Evolutionary conservation across 2,888 invertebrate genomes (phyloP).

Genomic region (Agrotis segetum): DNA sequence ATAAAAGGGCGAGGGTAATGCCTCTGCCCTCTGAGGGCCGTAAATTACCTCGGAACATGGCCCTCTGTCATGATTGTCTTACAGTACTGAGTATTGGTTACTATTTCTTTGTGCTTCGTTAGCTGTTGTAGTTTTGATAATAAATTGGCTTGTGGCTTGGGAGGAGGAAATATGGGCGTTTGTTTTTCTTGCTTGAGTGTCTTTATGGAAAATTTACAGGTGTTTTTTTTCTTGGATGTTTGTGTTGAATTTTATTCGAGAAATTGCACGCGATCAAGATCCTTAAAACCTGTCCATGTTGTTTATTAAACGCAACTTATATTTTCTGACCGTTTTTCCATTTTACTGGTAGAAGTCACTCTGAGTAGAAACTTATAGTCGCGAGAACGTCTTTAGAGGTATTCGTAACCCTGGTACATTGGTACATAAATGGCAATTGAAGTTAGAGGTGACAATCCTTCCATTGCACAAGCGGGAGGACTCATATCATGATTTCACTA

Average conservation of each 20-base stretch:
- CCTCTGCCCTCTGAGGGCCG: constrained; percentile 66
- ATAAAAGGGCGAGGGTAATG: constrained; percentile 67
- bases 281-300: background rate
- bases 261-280: background rate
- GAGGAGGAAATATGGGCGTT: constrained; percentile 3
- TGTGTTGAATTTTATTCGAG: too few relatives aligned
- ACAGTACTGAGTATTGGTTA: constrained; percentile 61
- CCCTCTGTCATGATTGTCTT: constrained; percentile 74
- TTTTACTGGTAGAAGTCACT: background rate
- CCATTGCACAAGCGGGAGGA: too few relatives aligned
- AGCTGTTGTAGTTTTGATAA: constrained; percentile 58
- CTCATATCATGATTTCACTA: too few relatives aligned
- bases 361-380: background rate
- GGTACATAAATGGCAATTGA: too few relatives aligned
- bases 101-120: constrained; percentile 58
- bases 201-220: constrained; percentile 3
- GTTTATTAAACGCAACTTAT: background rate
- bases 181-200: background rate
- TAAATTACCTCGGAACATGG: constrained; percentile 74
- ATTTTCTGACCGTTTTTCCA: background rate
- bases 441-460: too few relatives aligned
- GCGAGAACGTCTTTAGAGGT: too few relatives aligned
- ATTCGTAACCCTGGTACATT: too few relatives aligned
- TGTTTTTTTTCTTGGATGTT: background rate
- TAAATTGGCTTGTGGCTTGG: constrained; percentile 39